A percentile compares a stretch with the other conserved stretches of the same genome.
phyloP scores from a whole-genome alignment of 2,888 invertebrate species.

The Andrena dorsata region DNA sequence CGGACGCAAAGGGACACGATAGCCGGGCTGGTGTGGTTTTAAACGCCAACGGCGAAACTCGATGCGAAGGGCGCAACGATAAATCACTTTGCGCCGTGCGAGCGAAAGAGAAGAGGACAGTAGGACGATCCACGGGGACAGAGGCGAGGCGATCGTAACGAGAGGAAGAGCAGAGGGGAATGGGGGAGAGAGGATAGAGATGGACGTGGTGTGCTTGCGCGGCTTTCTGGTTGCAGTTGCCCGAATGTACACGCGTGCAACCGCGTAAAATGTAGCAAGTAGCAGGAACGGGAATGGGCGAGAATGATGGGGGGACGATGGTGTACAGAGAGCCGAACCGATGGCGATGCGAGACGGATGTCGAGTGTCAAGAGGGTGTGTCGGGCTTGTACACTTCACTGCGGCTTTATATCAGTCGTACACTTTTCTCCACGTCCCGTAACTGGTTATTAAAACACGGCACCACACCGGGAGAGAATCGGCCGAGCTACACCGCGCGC shows the following conservation, averaged over 20 bases:
- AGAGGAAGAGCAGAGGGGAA: slow-evolving; percentile 33
- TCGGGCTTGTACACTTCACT: slow-evolving; percentile 74
- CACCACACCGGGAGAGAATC: slow-evolving; percentile 66
- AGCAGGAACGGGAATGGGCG: slow-evolving; percentile 37
- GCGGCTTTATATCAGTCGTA: slow-evolving; percentile 56
- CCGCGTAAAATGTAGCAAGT: slow-evolving; percentile 50
- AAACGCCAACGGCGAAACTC: slow-evolving; percentile 56
- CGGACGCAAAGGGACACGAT: slow-evolving; percentile 56
- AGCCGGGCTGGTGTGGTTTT: slow-evolving; percentile 58
- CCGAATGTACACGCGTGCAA: slow-evolving; percentile 56
- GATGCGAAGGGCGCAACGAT: slow-evolving; percentile 63
- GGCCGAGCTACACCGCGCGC: slow-evolving; percentile 63
- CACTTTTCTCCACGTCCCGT: slow-evolving; percentile 66
- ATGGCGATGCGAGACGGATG: slow-evolving; percentile 77
- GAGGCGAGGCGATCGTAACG: slow-evolving; percentile 35
- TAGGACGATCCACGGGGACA: slow-evolving; percentile 49
- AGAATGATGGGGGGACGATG: slow-evolving; percentile 55
- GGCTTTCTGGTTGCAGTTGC: slow-evolving; percentile 58
- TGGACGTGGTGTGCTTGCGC: slow-evolving; percentile 47
- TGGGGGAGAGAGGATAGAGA: slow-evolving; percentile 34
- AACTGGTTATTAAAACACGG: slow-evolving; percentile 65
- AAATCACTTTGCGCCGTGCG: slow-evolving; percentile 68
- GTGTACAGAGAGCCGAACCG: slow-evolving; percentile 62
- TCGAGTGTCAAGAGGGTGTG: slow-evolving; percentile 81
- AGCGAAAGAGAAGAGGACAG: slow-evolving; percentile 56